Percentiles rank a stretch among this genome's conserved stretches.
Evolutionary conservation across 2,888 invertebrate genomes (phyloP).

Genomic region (Odontocolon sp.): DNA sequence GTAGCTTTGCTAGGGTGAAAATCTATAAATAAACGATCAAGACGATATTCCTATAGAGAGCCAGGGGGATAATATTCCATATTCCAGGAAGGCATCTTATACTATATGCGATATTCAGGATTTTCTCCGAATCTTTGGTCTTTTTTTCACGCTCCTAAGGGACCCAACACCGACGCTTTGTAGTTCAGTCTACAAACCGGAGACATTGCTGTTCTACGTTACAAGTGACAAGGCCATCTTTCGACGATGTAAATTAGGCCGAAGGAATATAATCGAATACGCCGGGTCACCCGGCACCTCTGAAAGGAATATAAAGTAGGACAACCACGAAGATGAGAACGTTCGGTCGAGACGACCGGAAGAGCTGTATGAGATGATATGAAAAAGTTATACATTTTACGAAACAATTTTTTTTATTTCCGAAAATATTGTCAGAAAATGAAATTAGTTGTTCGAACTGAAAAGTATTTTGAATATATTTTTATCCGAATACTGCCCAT

Average conservation of each 20-base stretch:
- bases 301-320: neutral
- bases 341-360: neutral
- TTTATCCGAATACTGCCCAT: neutral
- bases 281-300: neutral
- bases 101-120: conserved; percentile 18
- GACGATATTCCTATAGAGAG: conserved; percentile 13
- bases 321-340: neutral
- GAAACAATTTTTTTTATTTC: neutral
- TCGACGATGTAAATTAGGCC: conserved; percentile 44
- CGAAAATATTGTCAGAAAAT: neutral
- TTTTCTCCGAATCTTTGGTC: conserved; percentile 29
- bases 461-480: neutral
- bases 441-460: neutral
- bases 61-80: conserved; percentile 16
- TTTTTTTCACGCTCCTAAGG: conserved; percentile 2
- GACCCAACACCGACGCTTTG: neutral
- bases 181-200: neutral
- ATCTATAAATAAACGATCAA: conserved; percentile 42
- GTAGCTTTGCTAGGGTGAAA: conserved; percentile 5
- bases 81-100: conserved; percentile 7
- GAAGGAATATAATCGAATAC: conserved; percentile 37
- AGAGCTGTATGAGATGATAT: neutral
- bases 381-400: neutral
- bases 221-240: neutral
- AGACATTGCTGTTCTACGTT: conserved; percentile 3